Evolutionary conservation across 1,140 invertebrate genomes (phyloP).

Genomic region (Proctacanthus coquilletti): DNA sequence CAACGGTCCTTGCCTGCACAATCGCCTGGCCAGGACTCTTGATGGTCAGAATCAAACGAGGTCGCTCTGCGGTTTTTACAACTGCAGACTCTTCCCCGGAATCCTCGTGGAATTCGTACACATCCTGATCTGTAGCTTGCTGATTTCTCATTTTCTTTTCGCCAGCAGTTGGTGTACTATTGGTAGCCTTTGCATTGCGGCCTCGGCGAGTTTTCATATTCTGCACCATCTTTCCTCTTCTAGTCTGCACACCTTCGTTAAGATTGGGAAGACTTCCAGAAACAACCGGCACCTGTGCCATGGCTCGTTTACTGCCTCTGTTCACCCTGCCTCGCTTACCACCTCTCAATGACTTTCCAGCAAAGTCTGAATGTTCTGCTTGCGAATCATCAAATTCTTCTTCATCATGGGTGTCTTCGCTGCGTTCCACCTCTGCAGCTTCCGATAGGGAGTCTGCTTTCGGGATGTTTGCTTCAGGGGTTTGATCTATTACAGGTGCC

Average conservation of each 20-base stretch:
- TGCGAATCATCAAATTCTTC: constrained; percentile 15
- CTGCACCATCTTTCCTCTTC: constrained; percentile 34
- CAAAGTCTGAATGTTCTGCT: too few species aligned
- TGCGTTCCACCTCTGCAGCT: too few species aligned
- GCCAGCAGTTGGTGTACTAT: constrained; percentile 12
- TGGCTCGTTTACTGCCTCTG: too few species aligned
- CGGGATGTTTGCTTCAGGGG: too few species aligned
- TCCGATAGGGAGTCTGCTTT: too few species aligned
- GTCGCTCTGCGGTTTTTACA: constrained; percentile 33
- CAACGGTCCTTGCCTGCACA: constrained; percentile 5
- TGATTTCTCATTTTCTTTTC: constrained; percentile 24
- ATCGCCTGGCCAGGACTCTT: constrained; percentile 42
- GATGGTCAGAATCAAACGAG: constrained; percentile 61
- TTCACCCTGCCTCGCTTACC: constrained; percentile 13
- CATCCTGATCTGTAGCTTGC: constrained; percentile 33
- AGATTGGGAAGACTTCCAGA: too few species aligned
- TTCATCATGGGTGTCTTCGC: constrained; percentile 14
- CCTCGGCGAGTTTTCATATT: constrained; percentile 33
- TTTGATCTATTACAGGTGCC: too few species aligned
- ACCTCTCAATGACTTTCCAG: constrained; percentile 5
- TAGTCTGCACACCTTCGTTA: constrained; percentile 15
- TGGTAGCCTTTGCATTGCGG: constrained; percentile 30
- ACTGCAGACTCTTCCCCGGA: constrained; percentile 50
- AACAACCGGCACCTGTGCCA: too few species aligned
- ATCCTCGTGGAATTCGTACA: constrained; percentile 74